Evolutionary conservation across 1,140 invertebrate species (phyloP).

Genomic region (Drosophila setifemur): DNA sequence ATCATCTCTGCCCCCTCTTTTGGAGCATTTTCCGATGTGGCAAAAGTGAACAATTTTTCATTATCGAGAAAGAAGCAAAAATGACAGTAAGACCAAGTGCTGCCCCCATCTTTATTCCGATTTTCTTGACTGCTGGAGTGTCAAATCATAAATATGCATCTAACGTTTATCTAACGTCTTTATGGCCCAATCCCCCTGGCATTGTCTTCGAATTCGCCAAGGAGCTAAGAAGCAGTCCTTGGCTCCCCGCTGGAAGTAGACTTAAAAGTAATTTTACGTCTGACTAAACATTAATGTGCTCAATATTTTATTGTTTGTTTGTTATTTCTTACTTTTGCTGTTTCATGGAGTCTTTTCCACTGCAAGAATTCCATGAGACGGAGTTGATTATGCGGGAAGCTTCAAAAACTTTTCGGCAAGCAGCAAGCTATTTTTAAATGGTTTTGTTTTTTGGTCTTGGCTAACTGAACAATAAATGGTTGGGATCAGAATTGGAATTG

Average conservation of each 20-base stretch:
- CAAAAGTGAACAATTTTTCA: conserved; percentile 69
- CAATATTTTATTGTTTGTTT: conserved; percentile 82
- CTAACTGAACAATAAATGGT: conserved; percentile 28
- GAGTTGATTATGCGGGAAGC: conserved; percentile 69
- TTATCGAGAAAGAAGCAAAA: conserved; percentile 67
- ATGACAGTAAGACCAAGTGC: conserved; percentile 44
- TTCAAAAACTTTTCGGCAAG: conserved; percentile 37
- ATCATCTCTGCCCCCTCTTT: neutral
- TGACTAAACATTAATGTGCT: conserved; percentile 83
- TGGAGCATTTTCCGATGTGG: conserved; percentile 54
- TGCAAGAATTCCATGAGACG: conserved; percentile 23
- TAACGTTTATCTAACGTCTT: conserved; percentile 78
- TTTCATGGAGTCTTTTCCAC: conserved; percentile 41
- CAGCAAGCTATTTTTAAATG: conserved; percentile 45
- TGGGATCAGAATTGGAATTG: neutral
- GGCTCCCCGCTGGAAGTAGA: conserved; percentile 54
- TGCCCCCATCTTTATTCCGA: conserved; percentile 9
- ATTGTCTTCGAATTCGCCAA: conserved; percentile 33
- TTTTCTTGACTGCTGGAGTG: conserved; percentile 39
- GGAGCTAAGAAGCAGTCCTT: neutral
- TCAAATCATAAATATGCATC: conserved; percentile 80
- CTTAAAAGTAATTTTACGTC: conserved; percentile 83
- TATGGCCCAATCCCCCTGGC: conserved; percentile 44
- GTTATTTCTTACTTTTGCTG: conserved; percentile 61
- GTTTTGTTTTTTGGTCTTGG: neutral